Base-by-base conservation (phyloP, 2,888 invertebrate genomes). In the Mycogona germanica region DNA sequence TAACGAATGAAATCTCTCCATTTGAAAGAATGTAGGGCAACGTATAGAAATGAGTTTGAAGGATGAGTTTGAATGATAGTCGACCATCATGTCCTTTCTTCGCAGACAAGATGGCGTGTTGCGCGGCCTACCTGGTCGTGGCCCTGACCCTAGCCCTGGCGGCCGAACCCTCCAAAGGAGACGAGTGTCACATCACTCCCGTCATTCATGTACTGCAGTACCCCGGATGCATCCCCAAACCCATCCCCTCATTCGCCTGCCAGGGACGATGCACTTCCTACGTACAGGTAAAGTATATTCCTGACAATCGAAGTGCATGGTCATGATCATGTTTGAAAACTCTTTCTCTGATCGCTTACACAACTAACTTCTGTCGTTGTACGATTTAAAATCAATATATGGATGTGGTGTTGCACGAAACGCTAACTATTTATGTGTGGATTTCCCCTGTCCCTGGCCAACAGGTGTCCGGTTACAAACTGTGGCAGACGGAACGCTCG, bases 401-500 rank as follows among this genome's bases (percentile, higher is more conserved):
- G 45, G 26, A 14, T 38, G 23, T 44, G 23, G 2, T 44, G 25
- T 23, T 21, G 6, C 6, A 41, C 19, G 5, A 40, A 2, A 21
- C 19, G 5, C 14, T 50, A 49, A 14, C 17, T 17, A 4, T 28
- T 30, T 42, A 6, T 28, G 26, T 29, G 12, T 29, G 21, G 29
- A 40, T 28, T 49, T 51, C 17, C 52, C n/a, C 25, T 19, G 59
- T 64, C 54, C 61, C 58, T 59, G 65, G 19, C 5, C 7, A 66
- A 53, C 58, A 91, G 91, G 89, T 92, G 6, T 91, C 91, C 32
- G 89, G 89, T 5, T 89, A 88, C 63, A 91, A 91, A 76, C 86
- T 91, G 67, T 92, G 91, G 91, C 91, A 91, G 76, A 89, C 91
- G 83, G 91, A 92, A 70, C 76, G 92, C 28, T 88, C 88, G 1